A percentile compares a stretch with the other conserved stretches of the same genome.
phyloP scores from a whole-genome alignment of 2,113 vertebrate genomes.

The Rallus limicola region DNA sequence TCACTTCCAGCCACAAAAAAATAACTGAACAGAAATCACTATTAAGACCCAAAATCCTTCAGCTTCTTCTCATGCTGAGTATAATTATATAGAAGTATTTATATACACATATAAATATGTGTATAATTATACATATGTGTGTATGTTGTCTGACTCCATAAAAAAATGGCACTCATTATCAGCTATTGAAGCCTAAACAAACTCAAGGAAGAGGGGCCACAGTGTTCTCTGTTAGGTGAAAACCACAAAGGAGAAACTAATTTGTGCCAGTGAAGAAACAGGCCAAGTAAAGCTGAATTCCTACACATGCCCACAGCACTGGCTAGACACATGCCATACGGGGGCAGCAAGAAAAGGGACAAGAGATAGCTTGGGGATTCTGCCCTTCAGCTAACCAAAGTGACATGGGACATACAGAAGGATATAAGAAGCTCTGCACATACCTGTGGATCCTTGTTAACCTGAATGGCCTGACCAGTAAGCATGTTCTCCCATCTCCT shows the following conservation, averaged over 20 bases:
- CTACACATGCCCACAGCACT: neutral
- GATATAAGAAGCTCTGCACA: neutral
- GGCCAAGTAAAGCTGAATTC: neutral
- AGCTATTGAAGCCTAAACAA: neutral
- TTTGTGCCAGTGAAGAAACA: neutral
- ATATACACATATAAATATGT: neutral
- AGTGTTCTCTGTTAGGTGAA: neutral
- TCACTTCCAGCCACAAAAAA: neutral
- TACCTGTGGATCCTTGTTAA: slow-evolving; percentile 82
- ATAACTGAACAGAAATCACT: neutral
- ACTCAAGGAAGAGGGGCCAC: neutral
- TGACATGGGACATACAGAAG: no score
- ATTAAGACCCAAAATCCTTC: neutral
- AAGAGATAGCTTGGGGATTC: neutral
- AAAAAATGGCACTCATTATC: neutral
- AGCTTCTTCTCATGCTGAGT: neutral
- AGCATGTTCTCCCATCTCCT: slow-evolving; percentile 91
- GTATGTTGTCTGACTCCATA: neutral
- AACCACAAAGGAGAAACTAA: neutral
- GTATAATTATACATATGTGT: no score
- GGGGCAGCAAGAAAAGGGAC: neutral
- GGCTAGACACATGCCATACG: neutral
- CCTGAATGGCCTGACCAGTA: slow-evolving; percentile 81
- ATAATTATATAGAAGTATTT: neutral
- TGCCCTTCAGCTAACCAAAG: no score